Conservation (phyloP, 2,113 vertebrate species). For the Typhlomys cinereus region DNA sequence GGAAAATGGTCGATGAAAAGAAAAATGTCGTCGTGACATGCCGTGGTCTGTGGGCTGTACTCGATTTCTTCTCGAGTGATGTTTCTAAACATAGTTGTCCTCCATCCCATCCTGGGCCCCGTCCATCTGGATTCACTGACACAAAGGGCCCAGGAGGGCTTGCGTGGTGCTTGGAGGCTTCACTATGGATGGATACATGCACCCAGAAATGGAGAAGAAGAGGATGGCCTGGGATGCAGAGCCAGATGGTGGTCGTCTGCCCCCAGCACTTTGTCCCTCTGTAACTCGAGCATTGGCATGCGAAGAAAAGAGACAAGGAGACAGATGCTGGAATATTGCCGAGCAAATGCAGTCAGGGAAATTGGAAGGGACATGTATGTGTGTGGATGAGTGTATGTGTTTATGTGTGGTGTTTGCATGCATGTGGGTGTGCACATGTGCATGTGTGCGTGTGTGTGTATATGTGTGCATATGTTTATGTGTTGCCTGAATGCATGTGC, state of each 20-base stretch:
- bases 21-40: background rate
- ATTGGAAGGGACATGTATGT: background rate
- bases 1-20: background rate
- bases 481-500: background rate
- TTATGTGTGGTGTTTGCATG: too few relatives aligned
- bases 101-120: background rate
- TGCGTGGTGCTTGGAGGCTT: background rate
- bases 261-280: background rate
- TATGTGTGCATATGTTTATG: background rate
- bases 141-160: background rate
- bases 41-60: background rate
- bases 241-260: background rate
- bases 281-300: background rate
- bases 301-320: background rate
- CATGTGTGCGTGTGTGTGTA: background rate
- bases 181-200: background rate
- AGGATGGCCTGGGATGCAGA: background rate
- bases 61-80: constrained; percentile 22
- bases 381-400: too few relatives aligned
- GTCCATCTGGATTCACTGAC: background rate
- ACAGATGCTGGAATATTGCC: background rate
- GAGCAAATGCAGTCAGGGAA: background rate
- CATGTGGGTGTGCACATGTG: background rate
- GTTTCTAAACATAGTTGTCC: background rate
- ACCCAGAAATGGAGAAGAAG: background rate